Evolutionary conservation across 1,140 invertebrate genomes (phyloP), one percentile per base, ranked within the genome.

Genomic region (Lepidostoma basale): DNA sequence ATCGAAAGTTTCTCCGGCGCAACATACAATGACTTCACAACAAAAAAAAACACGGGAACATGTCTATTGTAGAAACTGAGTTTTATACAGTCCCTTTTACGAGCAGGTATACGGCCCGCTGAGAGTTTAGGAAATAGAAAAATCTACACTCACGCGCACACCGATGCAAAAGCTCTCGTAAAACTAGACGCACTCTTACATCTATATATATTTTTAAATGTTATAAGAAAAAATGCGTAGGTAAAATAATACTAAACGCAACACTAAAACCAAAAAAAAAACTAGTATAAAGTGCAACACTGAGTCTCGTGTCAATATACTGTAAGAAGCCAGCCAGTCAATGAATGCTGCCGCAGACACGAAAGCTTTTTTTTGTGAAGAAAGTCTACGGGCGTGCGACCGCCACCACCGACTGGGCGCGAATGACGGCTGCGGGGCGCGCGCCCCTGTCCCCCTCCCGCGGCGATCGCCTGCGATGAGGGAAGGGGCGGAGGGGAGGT

Each of bases 81-180:
- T 58, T 39, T 18, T 36, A 58, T 20, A 10, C 16, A 39, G 33
- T 36, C 30, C 54, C 36, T 59, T 59, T 40, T 36, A 36, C 54
- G 33, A 59, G 54, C 54, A 59, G 54, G 54, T 59, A 59, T 36
- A 59, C 54, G 54, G 18, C 36, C n/a, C 30, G 33, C 12, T 33
- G 20, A 14, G 9, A 54, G 49, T 54, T 54, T 54, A 59, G 36
- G 20, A 59, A 36, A 59, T 36, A 59, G 54, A 39, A 39, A 59
- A 33, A 22, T n/a, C 30, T n/a, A 59, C 54, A 59, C 54, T 39
- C 49, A n/a, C n/a, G 49, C 49, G 49, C 25, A 28, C 49, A 16
- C n/a, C 49, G 49, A 54, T 28, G 49, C 49, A 54, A 30, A 14
- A 28, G 49, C 25, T 54, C 12, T 54, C 26, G 49, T 23, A 1